Base-by-base conservation (phyloP, 2,888 invertebrate genomes). In the Alentia gelatinosa region DNA sequence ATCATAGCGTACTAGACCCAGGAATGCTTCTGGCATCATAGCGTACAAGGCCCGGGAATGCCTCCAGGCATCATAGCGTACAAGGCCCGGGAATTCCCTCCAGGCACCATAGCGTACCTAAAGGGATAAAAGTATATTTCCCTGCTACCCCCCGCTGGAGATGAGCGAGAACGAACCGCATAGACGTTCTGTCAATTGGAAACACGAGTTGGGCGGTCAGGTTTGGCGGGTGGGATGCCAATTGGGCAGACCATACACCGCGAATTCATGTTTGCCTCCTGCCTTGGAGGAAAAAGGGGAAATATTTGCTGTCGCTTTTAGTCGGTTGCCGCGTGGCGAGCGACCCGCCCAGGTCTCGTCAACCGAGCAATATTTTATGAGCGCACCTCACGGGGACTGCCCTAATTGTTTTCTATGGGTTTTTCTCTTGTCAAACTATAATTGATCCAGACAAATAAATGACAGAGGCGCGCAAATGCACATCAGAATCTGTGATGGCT, bases 391-490 rank as follows among this genome's bases (percentile, higher is more conserved):
- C 30, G 26, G 42, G 47, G 50, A 37, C 7, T 37, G 30, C 7
- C 23, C 50, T 86, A 86, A 86, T 86, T 47, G 86, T 86, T 86
- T 86, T 86, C 47, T 79, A 26, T 42, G 33, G 86, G 42, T 40
- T 86, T 86, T 86, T 47, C 86, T 42, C 86, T 86, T 86, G 86
- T 86, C 86, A 86, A 86, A 47, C 47, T 42, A 86, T 86, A 86
- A 86, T 86, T 86, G 86, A 50, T 47, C 15, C 7, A n/a, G 86
- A 86, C 86, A 86, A 86, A 86, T 86, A 86, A 86, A 42, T 86
- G 86, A 86, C 47, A 86, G 9, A n/a, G 30, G 42, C 86, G 79
- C 79, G 39, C 37, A 79, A 50, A 86, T n/a, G 47, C 86, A 86
- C 86, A 39, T 79, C 37, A 35, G 79, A 42, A 47, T 86, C 26